phyloP scores from a whole-genome alignment of 1,140 invertebrate genomes.

The Ylistrum balloti region DNA sequence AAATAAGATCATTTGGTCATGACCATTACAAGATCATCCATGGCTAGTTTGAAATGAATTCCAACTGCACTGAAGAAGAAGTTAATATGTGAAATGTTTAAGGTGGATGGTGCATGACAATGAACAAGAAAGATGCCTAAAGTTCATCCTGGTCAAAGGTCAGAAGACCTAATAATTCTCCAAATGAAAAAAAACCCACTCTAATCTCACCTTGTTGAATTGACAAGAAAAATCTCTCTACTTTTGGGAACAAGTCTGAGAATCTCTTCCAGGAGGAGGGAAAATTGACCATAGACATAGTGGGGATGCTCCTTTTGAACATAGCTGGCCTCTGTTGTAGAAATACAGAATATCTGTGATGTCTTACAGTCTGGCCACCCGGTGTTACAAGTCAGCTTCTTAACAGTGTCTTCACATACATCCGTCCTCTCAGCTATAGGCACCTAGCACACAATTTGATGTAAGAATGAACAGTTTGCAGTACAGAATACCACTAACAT shows the following conservation, averaged over 20 bases:
- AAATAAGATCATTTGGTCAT: no score
- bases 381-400: slow-evolving; percentile 64
- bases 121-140: no score
- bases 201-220: slow-evolving; percentile 60
- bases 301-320: slow-evolving; percentile 58
- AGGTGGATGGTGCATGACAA: no score
- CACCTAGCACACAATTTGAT: slow-evolving; percentile 58
- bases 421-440: slow-evolving; percentile 60
- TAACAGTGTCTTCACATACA: slow-evolving; percentile 67
- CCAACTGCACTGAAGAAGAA: no score
- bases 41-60: no score
- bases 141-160: no score
- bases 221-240: slow-evolving; percentile 60
- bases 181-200: background rate
- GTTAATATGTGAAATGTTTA: no score
- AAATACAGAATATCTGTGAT: slow-evolving; percentile 70
- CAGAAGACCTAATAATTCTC: no score
- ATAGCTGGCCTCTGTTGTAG: slow-evolving; percentile 66
- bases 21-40: no score
- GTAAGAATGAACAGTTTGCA: no score
- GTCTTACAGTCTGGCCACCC: slow-evolving; percentile 72
- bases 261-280: slow-evolving; percentile 66
- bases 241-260: slow-evolving; percentile 65
- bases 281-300: slow-evolving; percentile 67
- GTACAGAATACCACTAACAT: background rate